Evolutionary conservation across 2,113 vertebrate species (phyloP).

Genomic region (Panthera uncia): DNA sequence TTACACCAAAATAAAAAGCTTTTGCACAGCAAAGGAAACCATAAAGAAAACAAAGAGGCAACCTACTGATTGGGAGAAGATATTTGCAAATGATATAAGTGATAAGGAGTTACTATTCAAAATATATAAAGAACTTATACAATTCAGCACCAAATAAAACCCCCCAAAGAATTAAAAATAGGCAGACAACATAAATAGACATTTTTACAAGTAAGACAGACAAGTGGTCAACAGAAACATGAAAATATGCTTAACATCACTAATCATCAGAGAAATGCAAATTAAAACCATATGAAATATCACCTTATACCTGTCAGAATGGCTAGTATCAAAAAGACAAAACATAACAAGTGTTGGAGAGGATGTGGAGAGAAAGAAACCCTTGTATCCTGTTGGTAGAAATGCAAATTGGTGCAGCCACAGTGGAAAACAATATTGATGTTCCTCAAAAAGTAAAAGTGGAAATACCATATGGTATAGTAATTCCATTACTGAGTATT

Average conservation of each 20-base stretch:
- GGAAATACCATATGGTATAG: not conserved
- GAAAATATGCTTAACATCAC: not conserved
- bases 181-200: not conserved
- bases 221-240: not conserved
- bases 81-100: not conserved
- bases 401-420: not conserved
- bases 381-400: not conserved
- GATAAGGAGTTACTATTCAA: not conserved
- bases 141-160: not conserved
- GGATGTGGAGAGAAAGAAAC: not conserved
- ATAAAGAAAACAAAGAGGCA: not conserved
- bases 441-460: not conserved
- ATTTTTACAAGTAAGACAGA: not conserved
- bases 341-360: not conserved
- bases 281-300: not conserved
- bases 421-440: not conserved
- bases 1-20: not conserved
- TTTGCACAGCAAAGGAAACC: not conserved
- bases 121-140: not conserved
- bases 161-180: not conserved
- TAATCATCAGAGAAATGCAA: not conserved
- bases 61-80: not conserved
- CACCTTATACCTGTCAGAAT: not conserved
- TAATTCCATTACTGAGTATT: not conserved
- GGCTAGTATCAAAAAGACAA: not conserved